A percentile compares a stretch with the other conserved stretches of the same genome.
Conservation (phyloP, 2,113 vertebrate genomes). For the Heteronetta atricapilla region DNA sequence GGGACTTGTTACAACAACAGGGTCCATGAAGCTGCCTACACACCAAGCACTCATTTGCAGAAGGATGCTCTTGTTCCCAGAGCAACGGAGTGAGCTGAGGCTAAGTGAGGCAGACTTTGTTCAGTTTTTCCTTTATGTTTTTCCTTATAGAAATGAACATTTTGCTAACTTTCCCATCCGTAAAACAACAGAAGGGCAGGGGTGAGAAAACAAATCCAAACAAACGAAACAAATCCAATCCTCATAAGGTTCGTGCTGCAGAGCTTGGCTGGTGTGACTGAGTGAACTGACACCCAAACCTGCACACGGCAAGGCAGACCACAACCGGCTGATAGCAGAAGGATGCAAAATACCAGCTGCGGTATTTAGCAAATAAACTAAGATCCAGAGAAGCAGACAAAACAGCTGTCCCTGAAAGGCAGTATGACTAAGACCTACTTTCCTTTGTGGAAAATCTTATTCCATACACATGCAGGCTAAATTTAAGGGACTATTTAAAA, state of each 20-base stretch:
- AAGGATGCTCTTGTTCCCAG: not conserved
- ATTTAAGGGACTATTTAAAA: not conserved
- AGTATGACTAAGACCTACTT: not conserved
- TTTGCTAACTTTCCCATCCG: not conserved
- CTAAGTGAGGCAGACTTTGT: not conserved
- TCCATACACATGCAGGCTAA: not conserved
- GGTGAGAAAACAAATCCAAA: not conserved
- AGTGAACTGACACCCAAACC: not conserved
- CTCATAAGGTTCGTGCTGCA: not conserved
- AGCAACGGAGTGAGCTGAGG: not conserved
- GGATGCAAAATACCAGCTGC: not conserved
- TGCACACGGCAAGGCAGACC: not conserved
- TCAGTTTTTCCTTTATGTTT: not conserved
- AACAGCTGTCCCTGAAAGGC: not conserved
- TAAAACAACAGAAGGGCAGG: not conserved
- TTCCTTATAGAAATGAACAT: not conserved
- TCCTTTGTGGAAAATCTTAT: not conserved
- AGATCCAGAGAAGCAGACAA: not conserved
- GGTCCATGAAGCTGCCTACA: not conserved
- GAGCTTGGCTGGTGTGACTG: not conserved
- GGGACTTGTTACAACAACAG: not conserved
- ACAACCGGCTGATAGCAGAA: not conserved
- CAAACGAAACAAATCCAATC: not conserved
- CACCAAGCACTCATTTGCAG: not conserved
- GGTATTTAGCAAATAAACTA: slow-evolving; percentile 7